Evolutionary conservation across 2,113 vertebrate species (phyloP).

Genomic region (Melospiza melodia): DNA sequence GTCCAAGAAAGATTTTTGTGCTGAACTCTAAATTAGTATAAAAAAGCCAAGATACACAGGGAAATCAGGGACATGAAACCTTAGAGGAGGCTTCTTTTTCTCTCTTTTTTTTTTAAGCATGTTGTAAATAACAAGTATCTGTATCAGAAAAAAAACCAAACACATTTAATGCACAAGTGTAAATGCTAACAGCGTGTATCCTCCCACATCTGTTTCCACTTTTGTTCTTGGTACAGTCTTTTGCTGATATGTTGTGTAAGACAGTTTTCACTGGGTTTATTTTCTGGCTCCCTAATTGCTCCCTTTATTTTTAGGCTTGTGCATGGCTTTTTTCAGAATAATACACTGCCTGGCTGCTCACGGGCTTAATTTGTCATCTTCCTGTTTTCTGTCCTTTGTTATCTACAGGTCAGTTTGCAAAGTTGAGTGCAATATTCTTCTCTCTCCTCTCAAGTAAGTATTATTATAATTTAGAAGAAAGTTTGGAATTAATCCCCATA

Average conservation of each 20-base stretch:
- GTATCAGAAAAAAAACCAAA: neutral
- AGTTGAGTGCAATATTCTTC: slow-evolving; percentile 84
- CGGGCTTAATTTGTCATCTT: slow-evolving; percentile 75
- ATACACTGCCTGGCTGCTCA: slow-evolving; percentile 78
- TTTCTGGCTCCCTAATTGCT: slow-evolving; percentile 17
- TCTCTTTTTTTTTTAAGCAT: neutral
- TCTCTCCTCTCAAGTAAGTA: slow-evolving; percentile 87
- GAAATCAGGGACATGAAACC: neutral
- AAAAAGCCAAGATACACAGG: neutral
- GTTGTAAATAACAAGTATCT: slow-evolving; percentile 25
- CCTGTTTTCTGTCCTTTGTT: slow-evolving; percentile 78
- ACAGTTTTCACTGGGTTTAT: neutral
- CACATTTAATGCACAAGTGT: slow-evolving; percentile 6
- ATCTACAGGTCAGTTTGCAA: slow-evolving; percentile 92
- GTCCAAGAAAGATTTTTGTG: neutral
- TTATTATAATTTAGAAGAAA: slow-evolving; percentile 42
- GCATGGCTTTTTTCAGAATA: slow-evolving; percentile 74
- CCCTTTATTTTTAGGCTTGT: slow-evolving; percentile 49
- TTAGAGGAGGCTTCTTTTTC: neutral
- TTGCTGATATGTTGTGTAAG: slow-evolving; percentile 19
- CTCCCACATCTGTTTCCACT: slow-evolving; percentile 5
- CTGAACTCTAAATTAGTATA: neutral
- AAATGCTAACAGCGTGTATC: slow-evolving; percentile 30
- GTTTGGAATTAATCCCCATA: slow-evolving; percentile 10
- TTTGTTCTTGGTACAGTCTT: slow-evolving; percentile 6